Percentiles rank a stretch among this genome's conserved stretches.
Evolutionary conservation across 2,888 invertebrate species (phyloP).

Genomic region (Drosophila falleni): DNA sequence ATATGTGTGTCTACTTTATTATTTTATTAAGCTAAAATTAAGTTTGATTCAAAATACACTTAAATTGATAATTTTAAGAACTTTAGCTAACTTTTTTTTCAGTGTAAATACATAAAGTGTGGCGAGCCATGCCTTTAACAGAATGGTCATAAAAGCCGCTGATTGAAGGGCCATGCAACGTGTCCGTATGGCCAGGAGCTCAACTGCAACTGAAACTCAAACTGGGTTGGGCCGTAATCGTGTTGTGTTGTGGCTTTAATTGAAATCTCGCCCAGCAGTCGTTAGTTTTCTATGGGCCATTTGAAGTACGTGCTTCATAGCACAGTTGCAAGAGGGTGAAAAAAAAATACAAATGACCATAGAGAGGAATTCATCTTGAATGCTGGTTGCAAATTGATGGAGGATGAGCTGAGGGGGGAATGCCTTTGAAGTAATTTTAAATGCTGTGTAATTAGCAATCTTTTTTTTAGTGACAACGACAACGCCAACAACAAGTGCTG

Average conservation of each 20-base stretch:
- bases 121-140: constrained; percentile 56
- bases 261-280: constrained; percentile 68
- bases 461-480: constrained; percentile 31
- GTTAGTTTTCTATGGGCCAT: constrained; percentile 60
- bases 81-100: neutral
- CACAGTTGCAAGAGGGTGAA: constrained; percentile 12
- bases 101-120: constrained; percentile 34
- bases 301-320: constrained; percentile 72
- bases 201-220: constrained; percentile 13
- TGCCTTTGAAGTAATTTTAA: constrained; percentile 41
- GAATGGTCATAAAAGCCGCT: constrained; percentile 53
- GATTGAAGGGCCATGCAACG: constrained; percentile 57
- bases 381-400: neutral
- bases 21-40: neutral
- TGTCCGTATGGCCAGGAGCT: constrained; percentile 56
- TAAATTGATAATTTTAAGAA: neutral
- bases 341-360: constrained; percentile 25
- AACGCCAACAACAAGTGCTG: constrained; percentile 11
- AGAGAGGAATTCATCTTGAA: neutral
- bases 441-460: constrained; percentile 68
- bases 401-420: neutral
- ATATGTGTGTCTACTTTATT: too few relatives aligned
- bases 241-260: constrained; percentile 63
- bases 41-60: neutral
- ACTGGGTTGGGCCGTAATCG: constrained; percentile 38